Evolutionary conservation across 2,797 vertebrate genomes (phyloP).

Genomic region (Argya squamiceps): DNA sequence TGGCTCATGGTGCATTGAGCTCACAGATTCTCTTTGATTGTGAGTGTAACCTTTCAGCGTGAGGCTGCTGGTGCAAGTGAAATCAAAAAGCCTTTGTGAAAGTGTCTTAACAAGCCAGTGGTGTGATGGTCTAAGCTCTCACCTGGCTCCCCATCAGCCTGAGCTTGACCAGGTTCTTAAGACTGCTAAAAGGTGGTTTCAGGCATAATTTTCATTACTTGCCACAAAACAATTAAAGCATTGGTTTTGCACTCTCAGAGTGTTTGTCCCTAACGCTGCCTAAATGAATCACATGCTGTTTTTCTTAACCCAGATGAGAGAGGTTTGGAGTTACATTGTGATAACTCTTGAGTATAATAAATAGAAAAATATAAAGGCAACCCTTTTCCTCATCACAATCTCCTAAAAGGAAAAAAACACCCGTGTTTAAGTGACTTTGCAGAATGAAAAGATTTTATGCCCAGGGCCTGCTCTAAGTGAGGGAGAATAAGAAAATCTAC

Average conservation of each 20-base stretch:
- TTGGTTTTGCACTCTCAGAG: neutral
- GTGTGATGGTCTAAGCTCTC: neutral
- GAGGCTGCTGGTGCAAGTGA: constrained; percentile 13
- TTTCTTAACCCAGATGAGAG: neutral
- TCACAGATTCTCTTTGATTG: constrained; percentile 7
- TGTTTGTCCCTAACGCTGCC: neutral
- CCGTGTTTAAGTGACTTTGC: neutral
- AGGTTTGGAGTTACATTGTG: neutral
- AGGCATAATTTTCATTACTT: neutral
- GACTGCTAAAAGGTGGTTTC: neutral
- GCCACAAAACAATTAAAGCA: neutral
- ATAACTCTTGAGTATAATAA: neutral
- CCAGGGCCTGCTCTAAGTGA: neutral
- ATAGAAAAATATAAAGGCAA: neutral
- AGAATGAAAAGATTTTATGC: neutral
- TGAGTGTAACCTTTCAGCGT: neutral
- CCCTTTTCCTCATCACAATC: neutral
- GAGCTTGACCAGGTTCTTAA: neutral
- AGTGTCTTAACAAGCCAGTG: constrained; percentile 7
- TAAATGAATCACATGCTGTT: neutral
- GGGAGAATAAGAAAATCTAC: neutral
- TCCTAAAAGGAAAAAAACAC: neutral
- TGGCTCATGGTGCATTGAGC: neutral
- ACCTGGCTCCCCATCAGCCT: neutral
- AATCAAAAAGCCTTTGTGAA: constrained; percentile 40